Evolutionary conservation across 2,888 invertebrate genomes (phyloP).

Genomic region (Xanthorhoe spadicearia): DNA sequence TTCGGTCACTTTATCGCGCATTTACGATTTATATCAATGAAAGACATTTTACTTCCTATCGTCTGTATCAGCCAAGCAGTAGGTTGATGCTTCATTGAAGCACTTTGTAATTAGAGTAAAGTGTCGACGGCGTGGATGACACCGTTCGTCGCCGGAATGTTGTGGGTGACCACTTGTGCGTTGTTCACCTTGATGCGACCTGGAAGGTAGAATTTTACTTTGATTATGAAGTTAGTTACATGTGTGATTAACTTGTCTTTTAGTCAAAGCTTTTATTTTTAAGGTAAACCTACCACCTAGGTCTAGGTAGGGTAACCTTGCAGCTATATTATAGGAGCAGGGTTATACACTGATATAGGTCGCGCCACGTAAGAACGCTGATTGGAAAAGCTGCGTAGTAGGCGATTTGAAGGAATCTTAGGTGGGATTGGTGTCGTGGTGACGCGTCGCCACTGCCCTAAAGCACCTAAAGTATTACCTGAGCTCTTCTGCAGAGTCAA

Average conservation of each 20-base stretch:
- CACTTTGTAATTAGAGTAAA: constrained; percentile 69
- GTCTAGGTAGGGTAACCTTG: too few species aligned
- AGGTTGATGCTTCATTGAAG: constrained; percentile 68
- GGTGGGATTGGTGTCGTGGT: too few species aligned
- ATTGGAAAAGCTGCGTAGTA: too few species aligned
- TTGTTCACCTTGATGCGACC: constrained; percentile 94
- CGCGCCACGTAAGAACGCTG: too few species aligned
- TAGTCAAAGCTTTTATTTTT: too few species aligned
- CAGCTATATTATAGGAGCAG: too few species aligned
- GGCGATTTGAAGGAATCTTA: too few species aligned
- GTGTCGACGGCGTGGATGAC: constrained; percentile 93
- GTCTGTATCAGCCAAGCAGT: constrained; percentile 35
- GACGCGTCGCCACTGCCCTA: too few species aligned
- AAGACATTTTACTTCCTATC: not conserved
- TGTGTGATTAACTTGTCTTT: not conserved
- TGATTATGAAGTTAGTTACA: not conserved
- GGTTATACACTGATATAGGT: too few species aligned
- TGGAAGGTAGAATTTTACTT: constrained; percentile 55
- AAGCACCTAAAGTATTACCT: constrained; percentile 60
- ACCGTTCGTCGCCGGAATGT: constrained; percentile 94
- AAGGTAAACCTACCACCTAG: too few species aligned
- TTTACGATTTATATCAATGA: not conserved
- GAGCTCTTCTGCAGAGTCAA: constrained; percentile 92
- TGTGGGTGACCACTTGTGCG: constrained; percentile 91
- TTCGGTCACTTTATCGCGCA: too few species aligned